Base-by-base conservation (phyloP, 2,888 invertebrate species). In the Eubasilissa splendida region DNA sequence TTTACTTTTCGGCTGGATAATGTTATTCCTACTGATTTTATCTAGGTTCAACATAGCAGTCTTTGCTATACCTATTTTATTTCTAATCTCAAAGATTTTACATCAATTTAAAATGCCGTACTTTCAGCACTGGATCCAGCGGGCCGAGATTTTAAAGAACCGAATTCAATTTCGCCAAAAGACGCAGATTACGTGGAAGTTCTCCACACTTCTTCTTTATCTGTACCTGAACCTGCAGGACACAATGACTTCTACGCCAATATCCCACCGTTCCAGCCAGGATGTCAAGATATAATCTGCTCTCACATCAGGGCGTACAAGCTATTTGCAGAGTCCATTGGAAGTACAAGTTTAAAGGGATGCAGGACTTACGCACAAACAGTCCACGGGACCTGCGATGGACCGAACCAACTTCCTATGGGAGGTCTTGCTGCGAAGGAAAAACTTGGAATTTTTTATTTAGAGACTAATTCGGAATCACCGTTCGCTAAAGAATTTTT, bases 61-160 rank as follows among this genome's bases (percentile, higher is more conserved):
- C 22, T 22, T 22, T 22, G 22, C 22, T 22, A 22, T 22, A 22
- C 22, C 22, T 22, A 22, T 22, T 22, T 22, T 22, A 22, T 22
- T 22, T 22, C 22, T 22, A 22, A 1, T 22, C 1, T 22, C 22
- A 22, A 22, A 22, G 22, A 22, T 22, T 22, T 22, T 22, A 22
- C 22, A 22, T 22, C 22, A 22, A 22, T 22, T 22, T 22, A 22
- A 22, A 42, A 42, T 42, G 4, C 42, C 7, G 42, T 42, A 63
- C 12, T 33, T 63, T 11, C 12, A 63, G 63, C 63, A 63, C n/a
- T 63, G 63, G 63, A 63, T n/a, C 63, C 63, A 11, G 63, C 63
- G n/a, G 10, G 33, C 3, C 11, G n/a, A 31, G 12, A 33, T 5
- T 63, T 63, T 11, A 31, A 22, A 31, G 33, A 63, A 5, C 11